Base-by-base conservation (phyloP, 2,113 vertebrate species). In the Dipodomys stephensi region DNA sequence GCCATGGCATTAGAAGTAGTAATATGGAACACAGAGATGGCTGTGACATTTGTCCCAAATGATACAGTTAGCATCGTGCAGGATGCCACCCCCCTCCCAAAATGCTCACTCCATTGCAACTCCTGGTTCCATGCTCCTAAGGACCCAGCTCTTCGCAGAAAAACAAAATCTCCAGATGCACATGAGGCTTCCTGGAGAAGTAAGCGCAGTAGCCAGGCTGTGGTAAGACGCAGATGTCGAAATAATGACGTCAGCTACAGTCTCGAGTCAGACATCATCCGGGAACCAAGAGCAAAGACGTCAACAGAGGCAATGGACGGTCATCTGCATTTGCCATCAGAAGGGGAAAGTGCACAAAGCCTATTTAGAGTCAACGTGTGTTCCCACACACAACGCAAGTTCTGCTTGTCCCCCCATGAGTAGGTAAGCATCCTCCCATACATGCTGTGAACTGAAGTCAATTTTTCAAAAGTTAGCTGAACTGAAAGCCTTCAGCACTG, bases 401-500 rank as follows among this genome's bases (percentile, higher is more conserved):
- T 35, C 64, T 9, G 1, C 0, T 1, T 25, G 25, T 9, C 28
- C 62, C 11, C 35, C 30, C 30, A 22, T 13, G 65, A 12, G 20
- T 18, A 35, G 2, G 10, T 28, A 5, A 18, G 53, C 3, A 2
- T n/a, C 49, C 64, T 44, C 46, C 8, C 11, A 65, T 2, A 15
- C 1, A 46, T 19, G 1, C 9, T 57, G 71, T 32, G 30, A 72
- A 35, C 12, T 30, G 8, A 80, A 22, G 15, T 8, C 9, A 49
- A 25, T 18, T 19, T 67, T 77, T 85, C 13, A 44, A 71, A 84
- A 35, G 10, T 9, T 7, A 28, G 20, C 23, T 35, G 16, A 4
- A 44, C 28, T 18, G 15, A 87, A 94, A 87, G 57, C 2, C 39
- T 95, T 83, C 35, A 57, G 68, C 69, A 78, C 27, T 77, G 35